These are phyloP conservation scores for Mionectes macconnelli DNA, from an alignment of 2,113 vertebrate genomes.

Conservation along the genomic window DNA sequence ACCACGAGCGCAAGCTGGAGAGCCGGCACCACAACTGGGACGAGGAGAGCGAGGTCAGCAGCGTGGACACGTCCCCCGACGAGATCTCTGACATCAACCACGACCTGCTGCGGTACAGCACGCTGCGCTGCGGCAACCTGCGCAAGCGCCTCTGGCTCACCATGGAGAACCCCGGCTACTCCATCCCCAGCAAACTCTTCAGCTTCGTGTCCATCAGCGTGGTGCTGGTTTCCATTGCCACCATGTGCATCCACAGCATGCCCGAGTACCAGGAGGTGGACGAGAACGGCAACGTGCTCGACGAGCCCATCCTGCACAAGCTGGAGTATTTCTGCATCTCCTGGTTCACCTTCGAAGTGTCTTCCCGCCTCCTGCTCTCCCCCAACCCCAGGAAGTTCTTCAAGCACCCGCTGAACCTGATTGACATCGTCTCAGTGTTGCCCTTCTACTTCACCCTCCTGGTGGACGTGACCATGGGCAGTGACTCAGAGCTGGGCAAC, in stretches of 20 bases:
- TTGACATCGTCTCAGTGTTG: conserved; percentile 90
- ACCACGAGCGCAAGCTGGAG: conserved; percentile 91
- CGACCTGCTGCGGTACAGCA: conserved; percentile 87
- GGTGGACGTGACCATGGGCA: conserved; percentile 80
- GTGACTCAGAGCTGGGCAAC: conserved; percentile 81
- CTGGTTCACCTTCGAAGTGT: conserved; percentile 97
- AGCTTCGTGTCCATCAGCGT: conserved; percentile 92
- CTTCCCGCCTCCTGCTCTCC: conserved; percentile 87
- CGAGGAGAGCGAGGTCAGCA: conserved; percentile 94
- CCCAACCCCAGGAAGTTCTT: conserved; percentile 93
- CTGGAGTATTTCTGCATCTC: conserved; percentile 94
- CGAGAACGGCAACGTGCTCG: conserved; percentile 72
- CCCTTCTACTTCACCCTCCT: conserved; percentile 93
- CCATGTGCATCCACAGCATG: conserved; percentile 96
- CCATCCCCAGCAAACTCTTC: conserved; percentile 95
- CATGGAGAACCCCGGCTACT: conserved; percentile 97
- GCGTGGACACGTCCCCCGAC: conserved; percentile 89
- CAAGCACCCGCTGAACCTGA: conserved; percentile 90
- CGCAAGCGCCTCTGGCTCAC: conserved; percentile 93
- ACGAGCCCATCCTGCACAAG: conserved; percentile 82
- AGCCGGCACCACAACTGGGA: conserved; percentile 88
- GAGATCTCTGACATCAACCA: conserved; percentile 94
- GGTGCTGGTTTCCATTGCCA: conserved; percentile 90
- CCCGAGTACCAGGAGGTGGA: conserved; percentile 90
- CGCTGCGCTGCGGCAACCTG: conserved; percentile 82